Base-by-base conservation (phyloP, 2,888 invertebrate species). In the Fragum whitleyi region DNA sequence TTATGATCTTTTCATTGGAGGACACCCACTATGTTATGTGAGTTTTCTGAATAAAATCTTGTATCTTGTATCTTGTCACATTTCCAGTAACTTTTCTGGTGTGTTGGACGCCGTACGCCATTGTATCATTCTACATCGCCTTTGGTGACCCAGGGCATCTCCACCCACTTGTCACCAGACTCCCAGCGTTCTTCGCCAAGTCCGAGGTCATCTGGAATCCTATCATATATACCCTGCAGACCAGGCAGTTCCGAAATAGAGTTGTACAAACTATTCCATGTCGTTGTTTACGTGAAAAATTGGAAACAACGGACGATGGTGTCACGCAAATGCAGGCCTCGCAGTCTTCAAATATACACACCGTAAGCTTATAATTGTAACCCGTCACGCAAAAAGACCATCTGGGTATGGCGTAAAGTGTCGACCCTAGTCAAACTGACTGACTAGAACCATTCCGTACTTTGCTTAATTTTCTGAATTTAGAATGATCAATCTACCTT, bases 71-170 rank as follows among this genome's bases (percentile, higher is more conserved):
- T 9, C 32, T 36, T 36, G 3, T 36, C 32, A 36, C 9, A 16
- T 11, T 77, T 77, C 26, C 72, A 77, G 77, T 29, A 6, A n/a
- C 71, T 7, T 77, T 65, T 55, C 26, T 77, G 1, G 21, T 72
- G 3, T 65, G 65, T 14, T 72, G 77, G 77, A 67, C 72, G 19
- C 77, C 77, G 7, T 77, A 77, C 36, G 65, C 77, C 21, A 28
- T 77, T 26, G 71, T 71, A 16, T 74, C 74, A 26, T 74, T 74
- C 55, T 74, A 74, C 36, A 32, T 23, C 9, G 55, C 53, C 7
- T 67, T 67, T 39, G 74, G 32, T 7, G n/a, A 39, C 16, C 55
- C 39, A n/a, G 53, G 26, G 14, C 16, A 51, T 42, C 26, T 74
- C 19, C 62, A 65, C 23, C 74, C 67, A 51, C n/a, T 74, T 32